Percentiles rank a stretch among this genome's conserved stretches.
Conservation (phyloP, 1,140 invertebrate species). For the Amphibalanus amphitrite region DNA sequence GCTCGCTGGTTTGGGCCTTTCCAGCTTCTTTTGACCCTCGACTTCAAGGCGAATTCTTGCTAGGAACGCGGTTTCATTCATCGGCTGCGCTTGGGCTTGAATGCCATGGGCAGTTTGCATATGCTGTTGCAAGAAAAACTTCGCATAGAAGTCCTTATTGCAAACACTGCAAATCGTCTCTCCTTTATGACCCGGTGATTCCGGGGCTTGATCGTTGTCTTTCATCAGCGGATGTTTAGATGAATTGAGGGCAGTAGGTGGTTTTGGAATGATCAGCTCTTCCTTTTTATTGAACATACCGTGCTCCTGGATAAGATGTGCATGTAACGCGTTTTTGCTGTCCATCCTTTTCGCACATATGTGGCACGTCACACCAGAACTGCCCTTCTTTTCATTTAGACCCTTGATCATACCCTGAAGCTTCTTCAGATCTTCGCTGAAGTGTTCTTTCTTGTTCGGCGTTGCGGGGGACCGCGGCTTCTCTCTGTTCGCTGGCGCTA, state of each 20-base stretch:
- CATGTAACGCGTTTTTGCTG: slow-evolving; percentile 35
- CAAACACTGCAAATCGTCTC: slow-evolving; percentile 27
- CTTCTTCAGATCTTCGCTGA: slow-evolving; percentile 57
- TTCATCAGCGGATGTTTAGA: background rate
- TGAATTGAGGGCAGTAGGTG: background rate
- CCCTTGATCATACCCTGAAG: slow-evolving; percentile 81
- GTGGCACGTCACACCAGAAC: slow-evolving; percentile 29
- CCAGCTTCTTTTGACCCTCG: slow-evolving; percentile 13
- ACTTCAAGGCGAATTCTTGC: slow-evolving; percentile 17
- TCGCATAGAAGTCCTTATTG: slow-evolving; percentile 40
- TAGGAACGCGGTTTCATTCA: slow-evolving; percentile 14
- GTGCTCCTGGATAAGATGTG: slow-evolving; percentile 41
- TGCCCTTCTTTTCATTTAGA: slow-evolving; percentile 50
- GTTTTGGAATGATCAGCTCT: slow-evolving; percentile 2
- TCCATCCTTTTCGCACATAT: slow-evolving; percentile 39
- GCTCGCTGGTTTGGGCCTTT: slow-evolving; percentile 29
- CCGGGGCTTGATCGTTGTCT: background rate
- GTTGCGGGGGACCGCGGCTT: background rate
- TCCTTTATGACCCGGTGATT: slow-evolving; percentile 11
- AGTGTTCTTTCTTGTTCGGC: slow-evolving; percentile 16
- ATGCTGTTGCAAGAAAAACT: slow-evolving; percentile 40
- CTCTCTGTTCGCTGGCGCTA: slow-evolving; percentile 3
- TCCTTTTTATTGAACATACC: slow-evolving; percentile 22
- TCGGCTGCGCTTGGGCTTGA: slow-evolving; percentile 14
- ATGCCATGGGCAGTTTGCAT: slow-evolving; percentile 35